These are phyloP conservation scores for Eurystomus glaucurus DNA, from an alignment of 2,797 vertebrate genomes.

Conservation along the genomic window DNA sequence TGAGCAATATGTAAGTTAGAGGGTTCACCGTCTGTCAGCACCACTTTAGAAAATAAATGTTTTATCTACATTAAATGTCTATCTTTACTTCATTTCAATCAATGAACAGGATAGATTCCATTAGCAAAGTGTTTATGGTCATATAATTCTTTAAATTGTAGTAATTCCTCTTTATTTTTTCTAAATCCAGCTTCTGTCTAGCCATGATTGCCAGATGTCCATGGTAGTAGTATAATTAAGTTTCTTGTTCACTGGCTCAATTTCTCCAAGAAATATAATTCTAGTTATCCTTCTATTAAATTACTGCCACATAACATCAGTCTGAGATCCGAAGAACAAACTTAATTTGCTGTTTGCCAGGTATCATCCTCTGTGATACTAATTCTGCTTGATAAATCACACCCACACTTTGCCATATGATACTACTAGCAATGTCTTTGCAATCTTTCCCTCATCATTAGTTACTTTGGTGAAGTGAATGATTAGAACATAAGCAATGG, in stretches of 20 bases:
- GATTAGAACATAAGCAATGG: conserved; percentile 17
- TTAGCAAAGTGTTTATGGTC: not conserved
- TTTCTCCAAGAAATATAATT: not conserved
- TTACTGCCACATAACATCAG: not conserved
- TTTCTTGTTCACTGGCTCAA: not conserved
- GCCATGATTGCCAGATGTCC: not conserved
- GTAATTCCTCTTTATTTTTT: not conserved
- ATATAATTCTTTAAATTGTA: not conserved
- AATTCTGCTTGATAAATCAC: conserved; percentile 12
- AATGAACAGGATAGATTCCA: not conserved
- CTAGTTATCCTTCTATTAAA: not conserved
- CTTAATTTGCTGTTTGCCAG: not conserved
- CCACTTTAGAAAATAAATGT: not conserved
- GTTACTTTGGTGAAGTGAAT: conserved; percentile 1
- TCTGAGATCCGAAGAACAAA: not conserved
- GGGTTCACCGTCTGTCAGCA: not conserved
- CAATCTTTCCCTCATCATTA: not conserved
- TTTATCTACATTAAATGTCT: not conserved
- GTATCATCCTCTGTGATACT: not conserved
- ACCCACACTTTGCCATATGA: not conserved
- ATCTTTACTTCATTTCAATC: not conserved
- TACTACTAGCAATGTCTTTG: not conserved
- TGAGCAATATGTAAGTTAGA: not conserved
- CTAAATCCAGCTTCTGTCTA: not conserved
- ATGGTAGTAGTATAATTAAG: not conserved